Evolutionary conservation across 2,113 vertebrate species (phyloP), one percentile per base, ranked within the genome.

Genomic region (Athene noctua): DNA sequence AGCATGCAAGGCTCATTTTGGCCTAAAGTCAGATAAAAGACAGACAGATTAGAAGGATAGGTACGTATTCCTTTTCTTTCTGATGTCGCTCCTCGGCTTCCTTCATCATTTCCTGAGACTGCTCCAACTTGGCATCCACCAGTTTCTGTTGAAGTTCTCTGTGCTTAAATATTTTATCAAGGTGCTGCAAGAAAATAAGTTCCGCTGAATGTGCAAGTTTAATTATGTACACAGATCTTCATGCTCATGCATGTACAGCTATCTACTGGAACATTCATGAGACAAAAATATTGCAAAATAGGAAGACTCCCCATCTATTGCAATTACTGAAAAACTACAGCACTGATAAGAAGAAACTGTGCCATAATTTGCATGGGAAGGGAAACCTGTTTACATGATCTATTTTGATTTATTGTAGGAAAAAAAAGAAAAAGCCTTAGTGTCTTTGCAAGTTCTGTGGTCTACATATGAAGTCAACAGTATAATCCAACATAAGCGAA

Each of bases 11-110:
- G 52, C 40, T 81, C 11, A 1, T 86, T 77, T 86, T 66, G 59
- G 36, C 38, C 74, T 75, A 19, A 79, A 26, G 63, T 77, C 83
- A 94, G 71, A 26, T 22, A 77, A 92, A 77, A 63, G 54, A 20
- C 25, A 81, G 68, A 51, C 6, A 40, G 40, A 92, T 78, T 52
- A 70, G 86, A 91, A 49, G 4, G 86, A 91, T 94, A 98, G 97
- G 97, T 98, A 99, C 99, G 15, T 99, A 99, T 99, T 99, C 99
- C 86, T 99, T 99, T 96, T 99, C 99, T n/a, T 98, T 97, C 63
- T 96, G 98, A 97, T 99, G 99, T 70, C 98, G 98, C 65, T 99
- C 99, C 92, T 99, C 98, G 0, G 99, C 98, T 79, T 99, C 99
- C 58, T 98, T 97, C 97, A 99, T 98, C 97, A 98, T 97, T 80